phyloP scores from a whole-genome alignment of 2,113 vertebrate genomes.

The Aegithalos caudatus region DNA sequence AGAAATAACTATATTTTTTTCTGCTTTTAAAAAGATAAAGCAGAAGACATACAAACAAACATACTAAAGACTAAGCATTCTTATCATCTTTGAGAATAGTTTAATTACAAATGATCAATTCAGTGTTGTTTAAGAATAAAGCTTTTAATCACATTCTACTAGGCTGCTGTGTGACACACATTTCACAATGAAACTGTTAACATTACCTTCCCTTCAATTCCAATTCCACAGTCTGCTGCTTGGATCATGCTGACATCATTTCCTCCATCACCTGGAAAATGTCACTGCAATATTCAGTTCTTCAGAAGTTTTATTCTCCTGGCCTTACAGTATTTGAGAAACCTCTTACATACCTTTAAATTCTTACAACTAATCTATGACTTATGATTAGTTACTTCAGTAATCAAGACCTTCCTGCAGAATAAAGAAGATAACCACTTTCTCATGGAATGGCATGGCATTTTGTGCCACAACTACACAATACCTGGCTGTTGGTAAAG shows the following conservation, averaged over 20 bases:
- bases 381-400: background rate
- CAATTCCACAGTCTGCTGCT: constrained; percentile 89
- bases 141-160: background rate
- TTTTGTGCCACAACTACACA: background rate
- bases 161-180: background rate
- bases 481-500: background rate
- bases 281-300: background rate
- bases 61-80: background rate
- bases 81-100: background rate
- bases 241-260: constrained; percentile 99
- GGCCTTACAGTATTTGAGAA: background rate
- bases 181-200: background rate
- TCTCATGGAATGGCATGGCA: background rate
- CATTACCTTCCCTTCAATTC: constrained; percentile 91
- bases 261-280: constrained; percentile 89
- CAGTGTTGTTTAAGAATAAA: background rate
- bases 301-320: background rate
- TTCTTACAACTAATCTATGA: background rate
- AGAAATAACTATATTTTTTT: background rate
- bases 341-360: background rate
- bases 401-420: background rate
- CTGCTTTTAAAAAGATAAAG: background rate
- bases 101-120: background rate
- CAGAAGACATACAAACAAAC: background rate
- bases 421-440: background rate